Base-by-base conservation (phyloP, 2,113 vertebrate genomes). In the Ictalurus punctatus region DNA sequence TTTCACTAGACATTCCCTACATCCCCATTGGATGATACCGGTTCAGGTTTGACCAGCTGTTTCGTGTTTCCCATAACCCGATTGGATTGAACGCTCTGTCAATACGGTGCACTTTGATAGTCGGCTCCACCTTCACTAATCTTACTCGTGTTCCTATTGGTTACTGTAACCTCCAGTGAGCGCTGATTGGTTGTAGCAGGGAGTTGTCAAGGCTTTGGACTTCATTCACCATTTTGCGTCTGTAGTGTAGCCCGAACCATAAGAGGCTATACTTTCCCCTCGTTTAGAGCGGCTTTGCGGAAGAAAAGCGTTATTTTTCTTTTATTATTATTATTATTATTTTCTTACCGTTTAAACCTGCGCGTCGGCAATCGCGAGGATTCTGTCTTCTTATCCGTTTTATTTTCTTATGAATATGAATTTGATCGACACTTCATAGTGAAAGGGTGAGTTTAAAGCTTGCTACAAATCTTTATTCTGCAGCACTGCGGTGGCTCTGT, bases 171-270 rank as follows among this genome's bases (percentile, higher is more conserved):
- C 92, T 92, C 95, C 94, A 93, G 90, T 93, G 94, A 91, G 48
- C 88, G 23, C 86, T 90, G 90, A 97, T 97, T 97, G 97, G 97
- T 89, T 93, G 88, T 80, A 2, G 92, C 81, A 89, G 92, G 95
- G 96, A 97, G 97, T 97, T 97, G 97, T 96, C 95, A 95, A 95
- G 95, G 95, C 94, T 97, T 95, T 93, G 95, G 95, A 96, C 96
- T 98, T 97, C 97, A 98, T 98, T 98, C 97, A 98, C 97, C 97
- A 98, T 98, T 98, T 98, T 98, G 97, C 97, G 97, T 97, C 96
- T 96, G 94, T 98, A 97, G 97, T 94, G 97, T 97, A 97, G 97
- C 91, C 89, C 85, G 74, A 86, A 96, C 96, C 94, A 92, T 92
- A 93, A 94, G 93, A 94, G 93, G 93, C 94, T 94, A 92, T 93